A percentile compares a stretch with the other conserved stretches of the same genome.
These are phyloP conservation scores for Atethmia centrago DNA, from an alignment of 2,888 invertebrate species.

Conservation along the genomic window DNA sequence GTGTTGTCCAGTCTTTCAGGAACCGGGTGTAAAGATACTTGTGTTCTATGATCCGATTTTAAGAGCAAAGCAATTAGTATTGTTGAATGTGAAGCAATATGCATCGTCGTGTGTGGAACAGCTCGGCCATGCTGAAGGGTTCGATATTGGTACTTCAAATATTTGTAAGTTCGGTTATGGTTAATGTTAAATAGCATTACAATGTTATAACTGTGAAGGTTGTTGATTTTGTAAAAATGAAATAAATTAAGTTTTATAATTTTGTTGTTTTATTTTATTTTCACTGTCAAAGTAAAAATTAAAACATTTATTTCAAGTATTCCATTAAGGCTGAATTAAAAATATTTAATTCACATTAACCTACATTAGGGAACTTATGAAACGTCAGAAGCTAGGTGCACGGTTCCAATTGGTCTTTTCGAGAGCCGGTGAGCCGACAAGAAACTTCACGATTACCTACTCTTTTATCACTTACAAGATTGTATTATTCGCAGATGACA, in stretches of 20 bases:
- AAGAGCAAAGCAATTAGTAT: not conserved
- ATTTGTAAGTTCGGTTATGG: conserved; percentile 49
- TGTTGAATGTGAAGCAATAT: not conserved
- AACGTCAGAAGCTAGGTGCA: too few relatives aligned
- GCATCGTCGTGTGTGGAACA: not conserved
- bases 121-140: not conserved
- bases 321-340: too few relatives aligned
- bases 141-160: conserved; percentile 16
- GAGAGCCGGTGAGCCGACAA: too few relatives aligned
- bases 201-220: conserved; percentile 62
- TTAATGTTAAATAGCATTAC: conserved; percentile 47
- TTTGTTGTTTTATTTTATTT: conserved; percentile 39
- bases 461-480: too few relatives aligned
- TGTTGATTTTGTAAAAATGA: conserved; percentile 74
- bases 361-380: too few relatives aligned
- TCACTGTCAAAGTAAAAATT: not conserved
- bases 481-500: too few relatives aligned
- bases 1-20: not conserved
- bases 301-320: too few relatives aligned
- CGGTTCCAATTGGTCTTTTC: too few relatives aligned
- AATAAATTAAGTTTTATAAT: conserved; percentile 68
- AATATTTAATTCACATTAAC: too few relatives aligned
- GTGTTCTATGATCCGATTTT: not conserved
- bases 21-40: too few relatives aligned
- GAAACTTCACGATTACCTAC: too few relatives aligned